Evolutionary conservation across 2,797 vertebrate species (phyloP).

Genomic region (Peromyscus attwateri): DNA sequence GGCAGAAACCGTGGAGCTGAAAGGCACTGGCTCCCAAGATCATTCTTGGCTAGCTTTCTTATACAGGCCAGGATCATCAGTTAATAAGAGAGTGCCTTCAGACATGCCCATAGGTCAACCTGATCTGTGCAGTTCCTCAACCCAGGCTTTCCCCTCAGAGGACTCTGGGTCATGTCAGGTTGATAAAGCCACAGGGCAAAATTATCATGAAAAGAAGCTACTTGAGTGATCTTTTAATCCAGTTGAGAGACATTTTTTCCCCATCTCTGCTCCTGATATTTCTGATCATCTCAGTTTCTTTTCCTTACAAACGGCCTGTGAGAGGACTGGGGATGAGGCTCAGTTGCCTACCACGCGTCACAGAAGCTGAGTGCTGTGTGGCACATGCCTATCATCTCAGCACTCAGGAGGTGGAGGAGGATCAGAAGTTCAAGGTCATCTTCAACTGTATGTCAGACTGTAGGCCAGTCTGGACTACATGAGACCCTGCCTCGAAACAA

Average conservation of each 20-base stretch:
- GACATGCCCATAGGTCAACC: not conserved
- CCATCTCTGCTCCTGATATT: not conserved
- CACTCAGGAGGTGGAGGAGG: not conserved
- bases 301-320: not conserved
- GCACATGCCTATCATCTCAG: not conserved
- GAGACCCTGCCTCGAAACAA: not conserved
- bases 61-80: not conserved
- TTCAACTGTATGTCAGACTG: not conserved
- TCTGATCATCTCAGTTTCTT: not conserved
- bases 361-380: not conserved
- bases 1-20: not conserved
- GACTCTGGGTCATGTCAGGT: not conserved
- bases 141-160: not conserved
- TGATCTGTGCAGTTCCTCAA: not conserved
- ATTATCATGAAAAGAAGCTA: constrained; percentile 12
- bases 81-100: not conserved
- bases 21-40: not conserved
- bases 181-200: not conserved
- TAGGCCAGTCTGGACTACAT: no score
- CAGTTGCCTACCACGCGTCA: not conserved
- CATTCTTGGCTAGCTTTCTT: not conserved
- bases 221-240: not conserved
- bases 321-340: not conserved
- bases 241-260: not conserved
- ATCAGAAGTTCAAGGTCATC: not conserved